Evolutionary conservation across 92 coral and sea anemone species (phyloP).

Genomic region (Epizoanthus ramosus): DNA sequence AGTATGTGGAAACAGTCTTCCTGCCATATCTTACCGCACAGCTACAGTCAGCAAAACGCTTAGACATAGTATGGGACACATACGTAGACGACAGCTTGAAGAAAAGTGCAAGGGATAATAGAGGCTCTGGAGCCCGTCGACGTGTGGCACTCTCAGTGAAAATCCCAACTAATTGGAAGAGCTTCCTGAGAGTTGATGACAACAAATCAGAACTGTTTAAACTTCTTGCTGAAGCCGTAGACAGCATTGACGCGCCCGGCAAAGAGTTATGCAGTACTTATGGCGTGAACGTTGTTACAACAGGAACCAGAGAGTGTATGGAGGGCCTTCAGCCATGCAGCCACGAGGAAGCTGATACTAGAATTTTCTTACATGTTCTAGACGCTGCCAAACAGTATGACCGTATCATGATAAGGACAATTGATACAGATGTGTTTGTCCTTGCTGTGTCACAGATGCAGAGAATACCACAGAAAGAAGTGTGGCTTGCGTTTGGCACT

Average conservation of each 20-base stretch:
- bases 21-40: slow-evolving; percentile 40
- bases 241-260: slow-evolving; percentile 23
- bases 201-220: slow-evolving; percentile 30
- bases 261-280: slow-evolving; percentile 52
- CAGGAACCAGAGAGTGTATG: background rate
- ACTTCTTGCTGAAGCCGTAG: slow-evolving; percentile 45
- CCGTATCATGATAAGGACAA: slow-evolving; percentile 36
- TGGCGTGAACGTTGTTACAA: slow-evolving; percentile 30
- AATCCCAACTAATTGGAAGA: slow-evolving; percentile 52
- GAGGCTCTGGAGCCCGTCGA: slow-evolving; percentile 52
- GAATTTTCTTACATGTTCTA: slow-evolving; percentile 39
- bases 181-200: slow-evolving; percentile 36
- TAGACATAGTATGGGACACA: slow-evolving; percentile 52
- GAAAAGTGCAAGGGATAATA: slow-evolving; percentile 45
- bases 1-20: slow-evolving; percentile 44
- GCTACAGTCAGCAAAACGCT: slow-evolving; percentile 31
- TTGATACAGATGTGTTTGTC: slow-evolving; percentile 58
- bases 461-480: slow-evolving; percentile 32
- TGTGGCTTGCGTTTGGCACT: slow-evolving; percentile 37
- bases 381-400: slow-evolving; percentile 27
- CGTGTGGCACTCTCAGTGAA: slow-evolving; percentile 38
- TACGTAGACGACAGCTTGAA: slow-evolving; percentile 41
- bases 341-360: slow-evolving; percentile 48
- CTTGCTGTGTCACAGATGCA: slow-evolving; percentile 49
- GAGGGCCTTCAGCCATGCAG: slow-evolving; percentile 52